phyloP scores from a whole-genome alignment of 2,797 vertebrate species.

The Acanthornis magna region DNA sequence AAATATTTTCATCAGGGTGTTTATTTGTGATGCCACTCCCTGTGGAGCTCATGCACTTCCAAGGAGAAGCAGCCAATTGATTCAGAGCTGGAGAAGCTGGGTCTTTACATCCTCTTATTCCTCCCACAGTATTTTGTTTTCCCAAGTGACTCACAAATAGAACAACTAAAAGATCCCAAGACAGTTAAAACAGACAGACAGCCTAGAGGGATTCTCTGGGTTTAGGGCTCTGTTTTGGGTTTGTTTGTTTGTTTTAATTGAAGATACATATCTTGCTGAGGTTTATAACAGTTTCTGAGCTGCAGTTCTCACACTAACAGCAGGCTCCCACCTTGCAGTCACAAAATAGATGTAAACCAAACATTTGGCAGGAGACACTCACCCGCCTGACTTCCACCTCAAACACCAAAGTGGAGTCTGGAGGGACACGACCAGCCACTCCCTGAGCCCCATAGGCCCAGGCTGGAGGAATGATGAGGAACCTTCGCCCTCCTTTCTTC shows the following conservation, averaged over 20 bases:
- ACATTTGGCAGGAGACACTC: background rate
- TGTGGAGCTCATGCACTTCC: background rate
- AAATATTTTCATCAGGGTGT: background rate
- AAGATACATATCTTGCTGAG: background rate
- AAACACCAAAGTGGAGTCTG: slow-evolving; percentile 85
- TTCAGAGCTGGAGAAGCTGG: background rate
- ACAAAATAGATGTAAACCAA: background rate
- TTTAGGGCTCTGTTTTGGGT: background rate
- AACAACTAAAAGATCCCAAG: background rate
- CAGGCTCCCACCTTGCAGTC: background rate
- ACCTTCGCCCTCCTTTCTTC: slow-evolving; percentile 85
- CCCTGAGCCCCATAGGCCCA: slow-evolving; percentile 87
- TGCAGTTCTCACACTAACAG: background rate
- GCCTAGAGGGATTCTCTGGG: background rate
- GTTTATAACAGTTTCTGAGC: background rate
- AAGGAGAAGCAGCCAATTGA: background rate
- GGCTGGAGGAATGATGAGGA: slow-evolving; percentile 84
- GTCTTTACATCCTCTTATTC: background rate
- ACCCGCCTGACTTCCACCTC: slow-evolving; percentile 89
- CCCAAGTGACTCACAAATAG: background rate
- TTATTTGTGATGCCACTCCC: background rate
- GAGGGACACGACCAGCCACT: slow-evolving; percentile 80
- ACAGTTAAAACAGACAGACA: background rate
- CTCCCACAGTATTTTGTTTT: background rate
- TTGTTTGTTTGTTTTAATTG: background rate